Base-by-base conservation (phyloP, 2,888 invertebrate species). In the Gari tellinella region DNA sequence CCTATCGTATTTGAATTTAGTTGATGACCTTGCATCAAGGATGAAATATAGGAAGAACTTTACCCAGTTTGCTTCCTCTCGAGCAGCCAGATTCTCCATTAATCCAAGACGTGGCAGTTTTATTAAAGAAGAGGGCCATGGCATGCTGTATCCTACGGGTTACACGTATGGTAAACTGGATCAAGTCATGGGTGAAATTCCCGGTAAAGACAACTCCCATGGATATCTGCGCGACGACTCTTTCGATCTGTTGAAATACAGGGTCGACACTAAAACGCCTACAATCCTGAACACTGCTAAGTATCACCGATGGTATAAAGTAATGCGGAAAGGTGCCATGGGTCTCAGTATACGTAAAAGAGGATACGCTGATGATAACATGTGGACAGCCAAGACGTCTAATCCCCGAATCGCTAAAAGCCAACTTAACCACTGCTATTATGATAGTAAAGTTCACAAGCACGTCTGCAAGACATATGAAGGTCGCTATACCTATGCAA, bases 401-500 rank as follows among this genome's bases (percentile, higher is more conserved):
- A 83, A 82, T 41, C 67, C 72, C 7, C 58, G 77, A 10, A 69
- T 89, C 4, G 83, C 84, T 0, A 65, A 80, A 15, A 66, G 84
- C 52, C 46, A 48, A 7, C 40, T 83, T 0, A 26, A 62, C 0
- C 65, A 82, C 31, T 84, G 85, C 46, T 23, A 62, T 8, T 58
- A 58, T 10, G 52, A 74, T 48, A 19, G n/a, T 10, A 57, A 60
- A 10, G 53, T 64, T 12, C 75, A 76, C 31, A 57, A 67, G 15
- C 63, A 66, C 23, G 61, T 72, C 1, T 82, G 80, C 57, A 41
- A 52, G 7, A 78, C 49, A 2, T 62, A 75, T 8, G 49, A 65
- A 8, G 63, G 80, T 25, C 58, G 81, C 55, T 78, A 80, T 41
- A 77, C 88, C 0, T 89, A 88, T 49, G 88, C 90, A 21, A 84